Conservation (phyloP, 2,888 invertebrate genomes). For the Synergus laeviventris region DNA sequence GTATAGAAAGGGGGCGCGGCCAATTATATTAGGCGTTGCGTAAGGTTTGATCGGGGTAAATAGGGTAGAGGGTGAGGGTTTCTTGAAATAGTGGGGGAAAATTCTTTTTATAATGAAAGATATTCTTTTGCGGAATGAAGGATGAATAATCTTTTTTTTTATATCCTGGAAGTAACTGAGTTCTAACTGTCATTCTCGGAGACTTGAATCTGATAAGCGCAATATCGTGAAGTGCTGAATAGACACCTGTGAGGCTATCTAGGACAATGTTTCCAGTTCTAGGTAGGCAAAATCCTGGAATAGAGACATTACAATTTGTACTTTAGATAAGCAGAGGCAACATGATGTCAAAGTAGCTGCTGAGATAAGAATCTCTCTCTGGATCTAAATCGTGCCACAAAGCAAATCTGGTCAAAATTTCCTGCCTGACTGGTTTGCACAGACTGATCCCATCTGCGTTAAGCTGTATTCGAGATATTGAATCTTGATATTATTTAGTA, state of each 20-base stretch:
- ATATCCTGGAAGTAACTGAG: neutral
- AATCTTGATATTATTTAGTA: too few relatives aligned
- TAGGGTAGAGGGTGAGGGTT: neutral
- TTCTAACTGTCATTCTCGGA: neutral
- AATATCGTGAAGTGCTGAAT: slow-evolving; percentile 14
- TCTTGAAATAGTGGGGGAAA: too few relatives aligned
- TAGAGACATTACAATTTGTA: slow-evolving; percentile 30
- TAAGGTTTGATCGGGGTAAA: neutral
- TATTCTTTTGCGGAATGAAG: too few relatives aligned
- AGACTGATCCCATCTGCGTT: neutral
- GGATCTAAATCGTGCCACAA: neutral
- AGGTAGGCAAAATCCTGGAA: slow-evolving; percentile 9
- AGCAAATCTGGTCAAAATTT: neutral
- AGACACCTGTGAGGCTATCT: slow-evolving; percentile 36
- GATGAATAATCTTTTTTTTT: too few relatives aligned
- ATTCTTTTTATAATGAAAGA: too few relatives aligned
- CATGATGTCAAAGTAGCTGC: slow-evolving; percentile 6
- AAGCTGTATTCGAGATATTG: neutral
- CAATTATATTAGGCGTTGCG: too few relatives aligned
- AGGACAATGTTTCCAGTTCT: slow-evolving; percentile 31
- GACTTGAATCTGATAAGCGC: slow-evolving; percentile 28
- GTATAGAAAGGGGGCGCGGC: too few relatives aligned
- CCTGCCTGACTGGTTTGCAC: neutral
- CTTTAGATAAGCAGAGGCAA: slow-evolving; percentile 34
- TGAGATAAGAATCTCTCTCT: slow-evolving; percentile 14